Percentiles rank a stretch among this genome's conserved stretches.
Evolutionary conservation across 2,888 invertebrate species (phyloP).

Genomic region (Coelinius sp.): DNA sequence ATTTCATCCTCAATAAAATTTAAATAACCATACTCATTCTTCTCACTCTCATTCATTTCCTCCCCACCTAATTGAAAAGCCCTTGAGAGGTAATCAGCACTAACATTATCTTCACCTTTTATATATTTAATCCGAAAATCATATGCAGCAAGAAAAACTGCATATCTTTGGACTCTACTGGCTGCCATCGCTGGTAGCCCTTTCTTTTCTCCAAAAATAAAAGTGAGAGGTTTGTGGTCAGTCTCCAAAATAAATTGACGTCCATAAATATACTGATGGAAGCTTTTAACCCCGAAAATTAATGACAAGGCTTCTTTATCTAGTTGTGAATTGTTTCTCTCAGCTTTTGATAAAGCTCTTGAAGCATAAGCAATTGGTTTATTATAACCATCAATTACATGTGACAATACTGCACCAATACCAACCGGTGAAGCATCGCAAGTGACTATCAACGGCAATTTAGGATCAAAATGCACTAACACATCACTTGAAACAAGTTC

Average conservation of each 20-base stretch:
- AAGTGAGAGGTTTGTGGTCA: slow-evolving; percentile 63
- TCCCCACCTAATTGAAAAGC: background rate
- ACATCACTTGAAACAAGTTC: background rate
- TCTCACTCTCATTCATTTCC: background rate
- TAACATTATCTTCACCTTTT: slow-evolving; percentile 23
- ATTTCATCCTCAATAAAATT: slow-evolving; percentile 18
- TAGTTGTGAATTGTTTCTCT: slow-evolving; percentile 7
- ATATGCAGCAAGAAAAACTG: slow-evolving; percentile 47
- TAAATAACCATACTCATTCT: slow-evolving; percentile 20
- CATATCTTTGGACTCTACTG: slow-evolving; percentile 53
- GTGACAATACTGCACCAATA: slow-evolving; percentile 28
- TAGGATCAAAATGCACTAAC: slow-evolving; percentile 14
- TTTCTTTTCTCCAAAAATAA: slow-evolving; percentile 40
- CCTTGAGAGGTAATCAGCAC: slow-evolving; percentile 31
- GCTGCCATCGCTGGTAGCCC: slow-evolving; percentile 51
- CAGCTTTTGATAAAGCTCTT: background rate
- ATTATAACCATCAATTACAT: slow-evolving; percentile 12
- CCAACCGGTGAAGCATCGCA: slow-evolving; percentile 29
- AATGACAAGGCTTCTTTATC: slow-evolving; percentile 4
- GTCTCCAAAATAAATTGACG: slow-evolving; percentile 55
- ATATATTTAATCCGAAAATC: slow-evolving; percentile 33
- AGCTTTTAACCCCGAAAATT: slow-evolving; percentile 47
- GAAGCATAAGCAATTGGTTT: slow-evolving; percentile 25
- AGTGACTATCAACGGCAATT: slow-evolving; percentile 9
- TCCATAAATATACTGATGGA: slow-evolving; percentile 50